Evolutionary conservation across 2,113 vertebrate species (phyloP).

Genomic region (Taurulus bubalis): DNA sequence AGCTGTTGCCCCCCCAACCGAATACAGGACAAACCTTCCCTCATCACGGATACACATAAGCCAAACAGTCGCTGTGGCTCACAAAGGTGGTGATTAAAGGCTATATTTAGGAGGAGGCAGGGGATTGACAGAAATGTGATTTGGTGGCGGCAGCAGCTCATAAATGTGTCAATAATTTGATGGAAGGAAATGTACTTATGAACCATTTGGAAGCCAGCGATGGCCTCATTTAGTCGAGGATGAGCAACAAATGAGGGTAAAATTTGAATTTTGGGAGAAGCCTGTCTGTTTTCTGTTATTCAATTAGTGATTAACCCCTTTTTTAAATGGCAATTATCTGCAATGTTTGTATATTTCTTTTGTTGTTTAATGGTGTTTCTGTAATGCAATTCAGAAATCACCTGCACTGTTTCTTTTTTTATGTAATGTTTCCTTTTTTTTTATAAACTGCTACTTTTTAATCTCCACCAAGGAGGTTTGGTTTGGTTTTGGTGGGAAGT

Average conservation of each 20-base stretch:
- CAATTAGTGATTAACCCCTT: not conserved
- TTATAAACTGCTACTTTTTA: not conserved
- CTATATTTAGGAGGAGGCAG: slow-evolving; percentile 36
- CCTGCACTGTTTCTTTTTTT: not conserved
- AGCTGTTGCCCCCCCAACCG: not conserved
- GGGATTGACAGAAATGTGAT: slow-evolving; percentile 34
- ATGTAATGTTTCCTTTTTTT: not conserved
- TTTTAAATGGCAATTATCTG: not conserved
- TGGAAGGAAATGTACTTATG: slow-evolving; percentile 29
- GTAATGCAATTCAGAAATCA: not conserved
- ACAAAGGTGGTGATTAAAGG: slow-evolving; percentile 37
- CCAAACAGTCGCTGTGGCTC: slow-evolving; percentile 5
- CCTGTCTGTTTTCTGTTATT: not conserved
- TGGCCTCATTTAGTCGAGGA: not conserved
- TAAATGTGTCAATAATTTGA: slow-evolving; percentile 37
- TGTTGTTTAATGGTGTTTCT: not conserved
- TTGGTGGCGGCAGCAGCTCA: slow-evolving; percentile 11
- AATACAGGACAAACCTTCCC: not conserved
- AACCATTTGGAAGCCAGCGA: not conserved
- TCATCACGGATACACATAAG: not conserved
- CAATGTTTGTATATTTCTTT: too few species aligned
- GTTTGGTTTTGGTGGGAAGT: not conserved
- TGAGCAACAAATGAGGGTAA: not conserved
- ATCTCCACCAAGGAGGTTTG: not conserved
- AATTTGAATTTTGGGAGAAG: not conserved